phyloP scores from a whole-genome alignment of 2,113 vertebrate genomes.

The Arizona elegans region DNA sequence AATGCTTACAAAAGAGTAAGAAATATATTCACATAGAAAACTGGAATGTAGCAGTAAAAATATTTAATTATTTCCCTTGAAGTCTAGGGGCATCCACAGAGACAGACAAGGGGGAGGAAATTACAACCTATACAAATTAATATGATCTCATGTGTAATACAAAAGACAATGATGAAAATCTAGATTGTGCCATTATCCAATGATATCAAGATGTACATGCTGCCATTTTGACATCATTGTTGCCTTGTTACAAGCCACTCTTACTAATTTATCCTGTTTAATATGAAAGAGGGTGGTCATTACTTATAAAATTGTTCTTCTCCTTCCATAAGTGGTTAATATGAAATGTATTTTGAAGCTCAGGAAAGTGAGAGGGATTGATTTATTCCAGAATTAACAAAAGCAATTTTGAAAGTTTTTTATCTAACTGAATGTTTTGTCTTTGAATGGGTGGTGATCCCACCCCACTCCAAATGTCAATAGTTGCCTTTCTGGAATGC shows the following conservation, averaged over 20 bases:
- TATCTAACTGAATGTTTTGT: constrained; percentile 18
- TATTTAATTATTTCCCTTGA: background rate
- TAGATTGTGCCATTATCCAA: background rate
- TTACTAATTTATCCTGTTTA: background rate
- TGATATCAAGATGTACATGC: background rate
- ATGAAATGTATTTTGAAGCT: constrained; percentile 27
- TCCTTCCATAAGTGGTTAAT: background rate
- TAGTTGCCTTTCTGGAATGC: background rate
- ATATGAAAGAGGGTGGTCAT: background rate
- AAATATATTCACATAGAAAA: background rate
- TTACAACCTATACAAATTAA: background rate
- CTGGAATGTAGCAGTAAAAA: background rate
- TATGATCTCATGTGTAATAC: background rate
- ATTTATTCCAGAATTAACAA: constrained; percentile 35
- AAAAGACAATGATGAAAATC: background rate
- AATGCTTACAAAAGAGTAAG: background rate
- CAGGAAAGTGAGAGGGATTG: constrained; percentile 38
- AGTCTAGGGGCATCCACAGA: background rate
- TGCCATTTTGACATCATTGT: background rate
- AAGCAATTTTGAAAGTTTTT: constrained; percentile 31
- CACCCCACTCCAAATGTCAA: constrained; percentile 15
- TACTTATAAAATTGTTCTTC: constrained; percentile 23
- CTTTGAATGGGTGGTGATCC: background rate
- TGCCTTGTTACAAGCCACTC: background rate
- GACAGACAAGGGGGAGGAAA: background rate